phyloP scores from a whole-genome alignment of 2,797 vertebrate genomes.

The Cottoperca gobio region DNA sequence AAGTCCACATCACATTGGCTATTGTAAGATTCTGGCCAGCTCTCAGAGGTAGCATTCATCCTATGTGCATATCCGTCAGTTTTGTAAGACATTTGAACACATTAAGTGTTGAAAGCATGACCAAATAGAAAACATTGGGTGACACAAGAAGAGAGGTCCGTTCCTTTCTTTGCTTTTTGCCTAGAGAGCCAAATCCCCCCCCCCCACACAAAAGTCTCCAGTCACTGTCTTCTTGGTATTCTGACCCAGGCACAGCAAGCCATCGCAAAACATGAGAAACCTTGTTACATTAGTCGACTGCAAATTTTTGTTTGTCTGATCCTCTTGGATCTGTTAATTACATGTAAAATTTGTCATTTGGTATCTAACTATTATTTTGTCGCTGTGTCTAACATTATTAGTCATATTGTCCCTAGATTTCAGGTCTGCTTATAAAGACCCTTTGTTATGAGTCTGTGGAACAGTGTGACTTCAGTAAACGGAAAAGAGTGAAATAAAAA shows the following conservation, averaged over 20 bases:
- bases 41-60: conserved; percentile 85
- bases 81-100: conserved; percentile 80
- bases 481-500: conserved; percentile 60
- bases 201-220: conserved; percentile 36
- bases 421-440: conserved; percentile 63
- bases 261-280: conserved; percentile 68
- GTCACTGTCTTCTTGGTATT: conserved; percentile 78
- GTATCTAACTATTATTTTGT: conserved; percentile 63
- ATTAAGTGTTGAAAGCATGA: conserved; percentile 86
- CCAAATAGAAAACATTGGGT: conserved; percentile 85
- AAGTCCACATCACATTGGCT: conserved; percentile 78
- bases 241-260: conserved; percentile 68
- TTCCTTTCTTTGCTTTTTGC: conserved; percentile 85
- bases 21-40: conserved; percentile 82
- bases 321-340: conserved; percentile 64
- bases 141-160: conserved; percentile 81
- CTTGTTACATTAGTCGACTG: conserved; percentile 68
- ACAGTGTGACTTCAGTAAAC: conserved; percentile 64
- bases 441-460: conserved; percentile 67
- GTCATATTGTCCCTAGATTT: conserved; percentile 69
- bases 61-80: conserved; percentile 85
- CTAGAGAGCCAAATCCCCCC: conserved; percentile 79
- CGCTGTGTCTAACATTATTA: conserved; percentile 69
- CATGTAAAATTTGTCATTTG: conserved; percentile 65
- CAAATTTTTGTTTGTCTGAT: conserved; percentile 68